Base-by-base conservation (phyloP, 2,888 invertebrate species). In the Drosophila buzzatii region DNA sequence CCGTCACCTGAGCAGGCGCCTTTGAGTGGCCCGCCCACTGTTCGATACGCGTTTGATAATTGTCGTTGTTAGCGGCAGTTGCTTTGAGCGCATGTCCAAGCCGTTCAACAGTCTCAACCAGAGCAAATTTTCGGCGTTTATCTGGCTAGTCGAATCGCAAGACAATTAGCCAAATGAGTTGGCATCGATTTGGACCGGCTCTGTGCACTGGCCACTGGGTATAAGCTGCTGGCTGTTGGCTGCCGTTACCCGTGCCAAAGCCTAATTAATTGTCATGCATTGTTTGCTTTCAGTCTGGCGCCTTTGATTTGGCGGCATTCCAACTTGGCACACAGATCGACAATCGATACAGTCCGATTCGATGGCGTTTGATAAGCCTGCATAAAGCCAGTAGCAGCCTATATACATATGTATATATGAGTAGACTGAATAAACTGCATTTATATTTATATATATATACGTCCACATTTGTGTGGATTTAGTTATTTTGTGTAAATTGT, bases 241-340 rank as follows among this genome's bases (percentile, higher is more conserved):
- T 39, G 23, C 18, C 20, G 31, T 27, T 39, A 33, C 69, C 56
- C 69, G 69, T 84, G 84, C 79, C 87, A 86, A 87, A 73, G 72
- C 70, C 70, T 83, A 90, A 85, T 85, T 85, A 85, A 90, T 85
- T 85, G 85, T 73, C 73, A 89, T 83, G 78, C 90, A 86, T 89
- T 85, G 85, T 86, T 67, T 18, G 65, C 47, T 69, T 71, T 63
- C 56, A 14, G 81, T 70, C 62, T 70, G 85, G 56, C 78, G 78
- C 71, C 71, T 51, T 61, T 62, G 67, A 79, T 65, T 84, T 87
- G 85, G 90, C 78, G 62, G 64, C 87, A 59, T 86, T 89, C 90
- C 85, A 89, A 89, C 57, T 83, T 87, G 90, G 82, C 85, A 70
- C 66, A 49, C 58, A 69, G 74, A 72, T 69, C 58, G 45, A 20